Conservation (phyloP, 2,113 vertebrate species). For the Malurus elegans region DNA sequence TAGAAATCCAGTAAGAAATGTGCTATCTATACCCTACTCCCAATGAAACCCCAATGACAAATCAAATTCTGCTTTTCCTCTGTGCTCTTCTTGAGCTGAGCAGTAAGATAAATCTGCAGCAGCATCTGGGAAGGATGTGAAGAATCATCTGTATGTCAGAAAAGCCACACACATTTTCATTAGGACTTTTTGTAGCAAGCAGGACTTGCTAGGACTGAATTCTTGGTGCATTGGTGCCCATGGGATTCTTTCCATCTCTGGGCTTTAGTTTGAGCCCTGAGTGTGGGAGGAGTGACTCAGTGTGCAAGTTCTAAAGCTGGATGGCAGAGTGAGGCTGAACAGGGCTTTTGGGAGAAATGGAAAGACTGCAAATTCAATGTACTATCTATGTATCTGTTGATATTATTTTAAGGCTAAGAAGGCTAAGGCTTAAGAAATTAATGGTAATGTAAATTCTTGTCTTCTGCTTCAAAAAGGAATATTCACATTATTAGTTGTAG, state of each 20-base stretch:
- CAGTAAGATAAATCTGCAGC: background rate
- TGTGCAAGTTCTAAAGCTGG: background rate
- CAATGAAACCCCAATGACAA: background rate
- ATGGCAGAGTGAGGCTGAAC: background rate
- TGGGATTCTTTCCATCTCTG: background rate
- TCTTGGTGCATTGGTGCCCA: background rate
- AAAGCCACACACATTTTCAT: background rate
- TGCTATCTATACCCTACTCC: background rate
- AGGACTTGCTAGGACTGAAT: background rate
- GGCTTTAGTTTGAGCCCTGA: background rate
- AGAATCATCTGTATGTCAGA: background rate
- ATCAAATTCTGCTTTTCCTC: background rate
- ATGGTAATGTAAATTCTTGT: background rate
- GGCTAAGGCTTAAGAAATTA: background rate
- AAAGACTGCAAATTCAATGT: background rate
- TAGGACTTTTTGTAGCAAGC: background rate
- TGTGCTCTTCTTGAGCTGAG: background rate
- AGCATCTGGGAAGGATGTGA: rapidly evolving
- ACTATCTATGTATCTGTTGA: background rate
- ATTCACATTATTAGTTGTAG: background rate
- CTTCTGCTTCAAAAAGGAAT: background rate
- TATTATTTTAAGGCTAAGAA: background rate
- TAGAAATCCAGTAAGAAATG: background rate
- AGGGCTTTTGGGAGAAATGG: background rate
- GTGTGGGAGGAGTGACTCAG: background rate